Percentiles rank a stretch among this genome's conserved stretches.
These are phyloP conservation scores for Eptatretus atami DNA, from an alignment of 2,797 vertebrate genomes.

Conservation along the genomic window DNA sequence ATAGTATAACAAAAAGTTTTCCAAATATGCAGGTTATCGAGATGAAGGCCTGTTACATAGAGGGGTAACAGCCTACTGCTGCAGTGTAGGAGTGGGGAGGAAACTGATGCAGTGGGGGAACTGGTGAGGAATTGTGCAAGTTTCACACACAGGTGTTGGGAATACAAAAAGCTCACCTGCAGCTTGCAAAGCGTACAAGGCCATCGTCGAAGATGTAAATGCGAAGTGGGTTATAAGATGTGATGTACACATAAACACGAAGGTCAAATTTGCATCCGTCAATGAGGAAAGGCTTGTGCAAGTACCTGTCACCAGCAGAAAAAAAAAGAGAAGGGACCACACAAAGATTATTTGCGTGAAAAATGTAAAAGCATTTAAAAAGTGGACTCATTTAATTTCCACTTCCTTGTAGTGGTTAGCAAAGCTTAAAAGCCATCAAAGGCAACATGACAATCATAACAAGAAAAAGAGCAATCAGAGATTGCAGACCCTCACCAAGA, in stretches of 20 bases:
- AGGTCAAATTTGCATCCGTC: conserved; percentile 82
- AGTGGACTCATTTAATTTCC: neutral
- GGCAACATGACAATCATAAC: neutral
- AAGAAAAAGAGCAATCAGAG: too few species aligned
- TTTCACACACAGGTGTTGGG: too few species aligned
- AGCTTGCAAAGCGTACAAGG: conserved; percentile 86
- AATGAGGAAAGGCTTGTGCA: conserved; percentile 96
- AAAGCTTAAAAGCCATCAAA: neutral
- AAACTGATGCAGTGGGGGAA: too few species aligned
- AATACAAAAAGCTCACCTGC: conserved; percentile 35
- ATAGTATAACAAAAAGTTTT: too few species aligned
- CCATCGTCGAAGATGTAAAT: conserved; percentile 78
- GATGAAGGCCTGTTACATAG: too few species aligned
- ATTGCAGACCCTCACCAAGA: too few species aligned
- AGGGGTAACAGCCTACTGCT: too few species aligned
- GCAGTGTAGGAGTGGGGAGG: too few species aligned
- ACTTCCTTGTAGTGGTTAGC: neutral
- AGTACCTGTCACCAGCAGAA: conserved; percentile 22
- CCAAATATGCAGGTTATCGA: too few species aligned
- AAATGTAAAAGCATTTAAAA: neutral
- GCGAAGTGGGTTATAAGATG: conserved; percentile 58
- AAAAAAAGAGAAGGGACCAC: neutral
- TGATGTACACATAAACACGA: conserved; percentile 77
- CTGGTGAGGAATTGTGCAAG: too few species aligned
- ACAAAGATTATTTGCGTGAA: neutral